These are phyloP conservation scores for Rhyacophila evoluta DNA, from an alignment of 2,888 invertebrate species.

Conservation along the genomic window DNA sequence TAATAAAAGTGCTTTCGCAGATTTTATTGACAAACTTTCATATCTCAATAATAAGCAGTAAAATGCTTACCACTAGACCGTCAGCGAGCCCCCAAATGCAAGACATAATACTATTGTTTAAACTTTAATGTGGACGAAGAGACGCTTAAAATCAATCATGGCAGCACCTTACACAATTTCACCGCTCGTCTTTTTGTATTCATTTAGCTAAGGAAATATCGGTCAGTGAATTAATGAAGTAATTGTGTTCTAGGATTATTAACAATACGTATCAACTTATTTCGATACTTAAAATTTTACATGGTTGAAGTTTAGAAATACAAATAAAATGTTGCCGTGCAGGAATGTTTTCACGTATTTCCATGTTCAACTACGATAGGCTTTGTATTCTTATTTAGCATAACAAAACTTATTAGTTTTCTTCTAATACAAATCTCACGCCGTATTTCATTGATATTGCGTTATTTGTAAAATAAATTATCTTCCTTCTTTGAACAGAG, in stretches of 20 bases:
- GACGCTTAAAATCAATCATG: slow-evolving; percentile 50
- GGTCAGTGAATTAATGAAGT: slow-evolving; percentile 26
- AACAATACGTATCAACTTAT: slow-evolving; percentile 1
- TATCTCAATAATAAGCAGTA: slow-evolving; percentile 1
- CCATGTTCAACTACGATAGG: slow-evolving; percentile 22
- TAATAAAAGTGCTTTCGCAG: slow-evolving; percentile 31
- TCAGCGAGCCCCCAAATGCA: slow-evolving; percentile 45
- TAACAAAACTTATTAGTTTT: slow-evolving; percentile 4
- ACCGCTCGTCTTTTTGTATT: slow-evolving; percentile 24
- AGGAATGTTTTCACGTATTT: slow-evolving; percentile 22
- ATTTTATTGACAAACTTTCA: slow-evolving; percentile 28
- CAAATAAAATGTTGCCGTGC: slow-evolving; percentile 22
- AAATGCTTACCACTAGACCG: slow-evolving; percentile 49
- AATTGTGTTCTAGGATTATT: slow-evolving; percentile 1
- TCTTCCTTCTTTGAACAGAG: neutral
- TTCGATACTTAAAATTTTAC: slow-evolving; percentile 11
- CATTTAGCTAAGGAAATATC: slow-evolving; percentile 23
- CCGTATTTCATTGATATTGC: neutral
- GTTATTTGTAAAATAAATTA: neutral
- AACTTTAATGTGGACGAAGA: slow-evolving; percentile 37
- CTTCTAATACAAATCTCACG: neutral
- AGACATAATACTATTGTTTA: slow-evolving; percentile 35
- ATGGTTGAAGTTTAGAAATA: neutral
- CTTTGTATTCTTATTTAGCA: slow-evolving; percentile 13
- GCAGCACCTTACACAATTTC: slow-evolving; percentile 40